Percentiles rank a stretch among this genome's conserved stretches.
phyloP scores from a whole-genome alignment of 1,140 invertebrate genomes.

The Hestina assimilis region DNA sequence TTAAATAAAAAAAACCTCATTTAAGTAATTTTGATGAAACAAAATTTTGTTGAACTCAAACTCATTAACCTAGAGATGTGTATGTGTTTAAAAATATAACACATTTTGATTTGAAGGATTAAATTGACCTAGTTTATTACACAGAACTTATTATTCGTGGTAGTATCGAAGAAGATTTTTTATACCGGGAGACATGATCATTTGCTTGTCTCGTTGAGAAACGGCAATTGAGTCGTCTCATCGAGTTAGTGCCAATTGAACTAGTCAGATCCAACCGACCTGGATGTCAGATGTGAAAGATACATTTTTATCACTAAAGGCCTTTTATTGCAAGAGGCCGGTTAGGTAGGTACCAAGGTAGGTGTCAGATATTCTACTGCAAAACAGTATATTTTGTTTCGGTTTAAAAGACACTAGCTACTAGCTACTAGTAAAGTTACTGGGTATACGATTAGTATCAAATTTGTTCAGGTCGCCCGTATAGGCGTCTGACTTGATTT shows the following conservation, averaged over 20 bases:
- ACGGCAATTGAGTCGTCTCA: conserved; percentile 14
- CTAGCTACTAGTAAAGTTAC: too few relatives aligned
- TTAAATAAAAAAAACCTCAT: too few relatives aligned
- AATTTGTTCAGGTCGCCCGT: too few relatives aligned
- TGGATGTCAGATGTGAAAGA: not conserved
- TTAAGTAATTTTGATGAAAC: too few relatives aligned
- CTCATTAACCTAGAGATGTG: too few relatives aligned
- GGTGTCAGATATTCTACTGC: not conserved
- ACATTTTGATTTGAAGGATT: conserved; percentile 3
- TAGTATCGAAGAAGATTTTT: conserved; percentile 19
- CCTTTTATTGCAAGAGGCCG: too few relatives aligned
- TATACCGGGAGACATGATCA: conserved; percentile 13
- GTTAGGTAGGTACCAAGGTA: too few relatives aligned
- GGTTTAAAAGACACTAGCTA: too few relatives aligned
- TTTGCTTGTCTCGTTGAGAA: conserved; percentile 16
- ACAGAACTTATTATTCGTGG: conserved; percentile 4
- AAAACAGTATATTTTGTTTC: too few relatives aligned
- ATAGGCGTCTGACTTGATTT: too few relatives aligned
- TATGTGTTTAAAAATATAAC: conserved; percentile 16
- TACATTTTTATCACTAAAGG: not conserved
- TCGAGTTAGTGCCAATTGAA: conserved; percentile 15
- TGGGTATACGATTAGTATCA: too few relatives aligned
- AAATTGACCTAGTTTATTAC: conserved; percentile 11
- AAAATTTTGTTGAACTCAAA: too few relatives aligned
- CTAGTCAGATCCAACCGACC: not conserved